Evolutionary conservation across 92 coral and sea anemone genomes (phyloP).

Genomic region (Scolanthus callimorphus): DNA sequence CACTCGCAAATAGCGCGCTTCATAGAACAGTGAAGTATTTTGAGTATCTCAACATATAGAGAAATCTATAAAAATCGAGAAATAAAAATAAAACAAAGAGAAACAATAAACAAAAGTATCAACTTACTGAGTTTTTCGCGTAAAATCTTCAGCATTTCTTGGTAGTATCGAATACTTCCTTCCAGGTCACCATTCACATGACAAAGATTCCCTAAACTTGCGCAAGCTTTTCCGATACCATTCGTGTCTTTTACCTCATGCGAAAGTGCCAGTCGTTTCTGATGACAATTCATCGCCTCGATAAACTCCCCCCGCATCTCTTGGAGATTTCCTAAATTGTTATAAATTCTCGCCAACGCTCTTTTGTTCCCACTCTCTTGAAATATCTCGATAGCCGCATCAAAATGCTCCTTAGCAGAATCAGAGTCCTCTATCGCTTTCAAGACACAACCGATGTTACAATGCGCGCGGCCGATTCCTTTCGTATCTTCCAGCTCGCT

Average conservation of each 20-base stretch:
- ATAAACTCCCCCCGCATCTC: conserved; percentile 54
- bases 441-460: conserved; percentile 83
- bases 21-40: too few species aligned
- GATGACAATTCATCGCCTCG: conserved; percentile 70
- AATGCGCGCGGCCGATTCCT: conserved; percentile 82
- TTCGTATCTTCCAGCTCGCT: conserved; percentile 61
- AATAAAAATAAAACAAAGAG: too few species aligned
- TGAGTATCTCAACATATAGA: too few species aligned
- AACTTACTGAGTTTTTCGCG: conserved; percentile 94
- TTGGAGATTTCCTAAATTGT: conserved; percentile 72
- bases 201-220: conserved; percentile 62
- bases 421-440: conserved; percentile 66
- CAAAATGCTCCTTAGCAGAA: conserved; percentile 57
- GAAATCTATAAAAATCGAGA: neutral
- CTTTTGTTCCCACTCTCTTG: conserved; percentile 54
- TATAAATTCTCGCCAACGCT: conserved; percentile 65
- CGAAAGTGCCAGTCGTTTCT: conserved; percentile 61
- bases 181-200: conserved; percentile 71
- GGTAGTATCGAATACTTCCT: conserved; percentile 62
- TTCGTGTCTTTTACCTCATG: conserved; percentile 67
- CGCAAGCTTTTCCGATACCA: conserved; percentile 81
- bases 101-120: too few species aligned
- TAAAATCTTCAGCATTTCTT: conserved; percentile 77
- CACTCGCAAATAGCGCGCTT: too few species aligned
- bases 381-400: conserved; percentile 51